These are phyloP conservation scores for Delphinapterus leucas DNA, from an alignment of 2,113 vertebrate genomes.

Conservation along the genomic window DNA sequence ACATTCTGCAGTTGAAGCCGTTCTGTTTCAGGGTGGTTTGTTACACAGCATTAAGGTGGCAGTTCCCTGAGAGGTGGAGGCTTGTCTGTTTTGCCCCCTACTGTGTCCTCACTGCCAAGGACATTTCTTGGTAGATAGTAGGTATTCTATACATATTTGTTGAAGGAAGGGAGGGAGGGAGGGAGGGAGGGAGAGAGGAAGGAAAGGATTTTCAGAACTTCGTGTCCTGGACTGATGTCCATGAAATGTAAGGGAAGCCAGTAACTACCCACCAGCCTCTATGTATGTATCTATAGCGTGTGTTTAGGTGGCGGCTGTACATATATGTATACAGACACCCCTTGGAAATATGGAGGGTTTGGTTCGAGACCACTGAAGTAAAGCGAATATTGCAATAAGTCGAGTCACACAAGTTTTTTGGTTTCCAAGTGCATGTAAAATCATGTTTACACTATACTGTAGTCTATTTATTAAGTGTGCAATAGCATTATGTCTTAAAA, in stretches of 20 bases:
- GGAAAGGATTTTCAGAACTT: not conserved
- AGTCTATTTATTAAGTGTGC: no score
- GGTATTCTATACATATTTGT: not conserved
- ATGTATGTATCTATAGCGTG: accelerated
- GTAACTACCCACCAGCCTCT: not conserved
- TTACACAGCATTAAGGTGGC: not conserved
- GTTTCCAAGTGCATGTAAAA: not conserved
- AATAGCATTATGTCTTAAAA: no score
- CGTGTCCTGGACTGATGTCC: not conserved
- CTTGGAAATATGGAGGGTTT: not conserved
- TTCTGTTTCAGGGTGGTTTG: not conserved
- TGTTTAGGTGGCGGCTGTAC: no score
- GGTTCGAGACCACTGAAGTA: not conserved
- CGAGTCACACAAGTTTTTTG: not conserved
- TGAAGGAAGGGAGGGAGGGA: not conserved
- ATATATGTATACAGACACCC: no score
- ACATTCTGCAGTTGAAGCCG: not conserved
- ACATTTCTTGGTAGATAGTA: not conserved
- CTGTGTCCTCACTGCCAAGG: not conserved
- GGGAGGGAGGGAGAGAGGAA: no score
- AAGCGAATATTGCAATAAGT: not conserved
- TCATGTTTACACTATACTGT: no score
- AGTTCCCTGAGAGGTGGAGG: not conserved
- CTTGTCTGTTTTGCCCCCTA: not conserved
- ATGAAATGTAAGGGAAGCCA: not conserved